Evolutionary conservation across 2,888 invertebrate genomes (phyloP).

Genomic region (Oasisia sp.): DNA sequence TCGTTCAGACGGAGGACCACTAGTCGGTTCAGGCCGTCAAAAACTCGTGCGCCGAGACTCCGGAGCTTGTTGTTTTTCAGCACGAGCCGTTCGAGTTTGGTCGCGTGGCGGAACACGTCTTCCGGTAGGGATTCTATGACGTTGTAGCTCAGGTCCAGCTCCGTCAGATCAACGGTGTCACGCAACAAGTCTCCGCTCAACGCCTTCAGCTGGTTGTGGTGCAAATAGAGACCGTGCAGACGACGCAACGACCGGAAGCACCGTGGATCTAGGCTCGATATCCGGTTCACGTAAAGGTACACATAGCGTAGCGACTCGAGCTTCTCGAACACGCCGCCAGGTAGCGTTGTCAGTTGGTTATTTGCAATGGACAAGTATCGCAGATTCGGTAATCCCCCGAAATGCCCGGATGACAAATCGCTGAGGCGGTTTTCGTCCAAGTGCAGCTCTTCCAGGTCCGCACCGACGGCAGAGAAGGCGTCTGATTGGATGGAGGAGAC

Average conservation of each 20-base stretch:
- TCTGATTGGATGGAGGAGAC: background rate
- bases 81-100: background rate
- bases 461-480: background rate
- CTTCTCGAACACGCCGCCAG: background rate
- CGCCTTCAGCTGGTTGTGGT: background rate
- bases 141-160: conserved; percentile 20
- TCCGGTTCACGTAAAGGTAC: background rate
- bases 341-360: background rate
- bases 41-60: background rate
- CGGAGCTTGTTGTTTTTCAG: background rate
- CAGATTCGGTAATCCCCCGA: background rate
- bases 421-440: background rate
- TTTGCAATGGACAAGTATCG: background rate
- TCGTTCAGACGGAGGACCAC: background rate
- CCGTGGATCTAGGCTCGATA: background rate
- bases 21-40: conserved; percentile 17
- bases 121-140: conserved; percentile 13
- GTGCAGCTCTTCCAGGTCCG: background rate
- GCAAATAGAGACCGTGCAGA: conserved; percentile 7
- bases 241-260: background rate
- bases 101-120: conserved; percentile 1
- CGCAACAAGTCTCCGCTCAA: conserved; percentile 8
- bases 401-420: background rate
- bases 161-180: background rate
- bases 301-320: background rate